A percentile compares a stretch with the other conserved stretches of the same genome.
Evolutionary conservation across 2,113 vertebrate species (phyloP).

Genomic region (Spea multiplicata): DNA sequence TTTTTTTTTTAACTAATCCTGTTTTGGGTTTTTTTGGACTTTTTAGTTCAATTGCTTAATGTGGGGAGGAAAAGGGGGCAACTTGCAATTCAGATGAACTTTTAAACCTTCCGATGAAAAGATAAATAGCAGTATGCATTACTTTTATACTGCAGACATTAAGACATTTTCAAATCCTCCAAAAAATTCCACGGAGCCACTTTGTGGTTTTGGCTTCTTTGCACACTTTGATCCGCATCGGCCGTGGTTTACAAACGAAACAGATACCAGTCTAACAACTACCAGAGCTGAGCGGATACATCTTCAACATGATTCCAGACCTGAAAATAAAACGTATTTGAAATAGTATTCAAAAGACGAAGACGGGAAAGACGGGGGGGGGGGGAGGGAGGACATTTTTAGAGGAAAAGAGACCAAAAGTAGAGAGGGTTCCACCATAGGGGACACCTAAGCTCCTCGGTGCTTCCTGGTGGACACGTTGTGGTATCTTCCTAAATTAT

Average conservation of each 20-base stretch:
- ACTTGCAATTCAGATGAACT: too few species aligned
- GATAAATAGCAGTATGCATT: not conserved
- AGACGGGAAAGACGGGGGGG: not conserved
- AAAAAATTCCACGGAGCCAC: constrained; percentile 29
- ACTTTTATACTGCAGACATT: constrained; percentile 19
- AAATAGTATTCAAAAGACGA: constrained; percentile 10
- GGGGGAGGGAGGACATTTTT: too few species aligned
- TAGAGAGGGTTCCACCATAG: too few species aligned
- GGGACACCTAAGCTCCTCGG: too few species aligned
- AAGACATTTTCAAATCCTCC: constrained; percentile 25
- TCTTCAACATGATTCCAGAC: constrained; percentile 14
- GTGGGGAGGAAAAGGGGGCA: too few species aligned
- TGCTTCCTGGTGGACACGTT: too few species aligned
- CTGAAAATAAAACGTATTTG: constrained; percentile 23
- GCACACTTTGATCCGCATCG: constrained; percentile 4
- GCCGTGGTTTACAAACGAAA: constrained; percentile 14
- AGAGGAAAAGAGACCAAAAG: too few species aligned
- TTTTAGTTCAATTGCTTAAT: too few species aligned
- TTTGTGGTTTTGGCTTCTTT: constrained; percentile 16
- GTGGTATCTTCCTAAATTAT: too few species aligned
- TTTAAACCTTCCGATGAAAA: too few species aligned
- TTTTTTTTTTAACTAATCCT: too few species aligned
- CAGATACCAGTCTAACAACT: constrained; percentile 27
- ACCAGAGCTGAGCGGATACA: constrained; percentile 33
- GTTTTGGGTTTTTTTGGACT: too few species aligned